Evolutionary conservation across 2,797 vertebrate species (phyloP), one percentile per base, ranked within the genome.

Genomic region (Karalla daura): DNA sequence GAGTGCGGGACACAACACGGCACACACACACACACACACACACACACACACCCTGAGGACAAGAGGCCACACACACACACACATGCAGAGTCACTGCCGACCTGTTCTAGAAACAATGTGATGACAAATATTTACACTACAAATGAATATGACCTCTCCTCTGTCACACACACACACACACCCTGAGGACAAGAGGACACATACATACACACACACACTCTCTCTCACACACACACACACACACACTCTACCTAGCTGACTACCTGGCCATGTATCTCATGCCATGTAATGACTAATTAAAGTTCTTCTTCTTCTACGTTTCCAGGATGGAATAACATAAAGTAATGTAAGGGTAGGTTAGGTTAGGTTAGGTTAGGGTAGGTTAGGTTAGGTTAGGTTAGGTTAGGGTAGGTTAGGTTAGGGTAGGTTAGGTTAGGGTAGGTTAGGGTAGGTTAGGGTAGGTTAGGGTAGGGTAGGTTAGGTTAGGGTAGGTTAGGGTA

Each of bases 71-170:
- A 63, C 46, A 61, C 66, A 65, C 40, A 60, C 40, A 45, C 53
- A 70, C 33, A 35, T 13, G 14, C 17, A 50, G 20, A 12, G 47
- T 24, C 25, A 23, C 39, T 10, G 11, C 36, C 62, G 76, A 86
- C 83, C 81, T 62, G 66, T 78, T 76, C 63, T 56, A 76, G 37
- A 63, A 72, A 84, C 46, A 81, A 80, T 61, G 20, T 3, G 5
- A 6, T 2, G 54, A 44, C 79, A 78, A 84, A 86, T 86, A 85
- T 89, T 89, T 63, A 84, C 83, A 78, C 37, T 65, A 58, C 45
- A 83, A 73, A 84, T 80, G 46, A 5, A 81, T 61, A 5, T 74
- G 73, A 80, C 79, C 76, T 76, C 44, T 60, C 40, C 40, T 54
- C 11, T 27, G 18, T 24, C 40, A 17, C 58, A 58, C 52, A 40